phyloP scores from a whole-genome alignment of 2,113 vertebrate species.

The Fregetta grallaria region DNA sequence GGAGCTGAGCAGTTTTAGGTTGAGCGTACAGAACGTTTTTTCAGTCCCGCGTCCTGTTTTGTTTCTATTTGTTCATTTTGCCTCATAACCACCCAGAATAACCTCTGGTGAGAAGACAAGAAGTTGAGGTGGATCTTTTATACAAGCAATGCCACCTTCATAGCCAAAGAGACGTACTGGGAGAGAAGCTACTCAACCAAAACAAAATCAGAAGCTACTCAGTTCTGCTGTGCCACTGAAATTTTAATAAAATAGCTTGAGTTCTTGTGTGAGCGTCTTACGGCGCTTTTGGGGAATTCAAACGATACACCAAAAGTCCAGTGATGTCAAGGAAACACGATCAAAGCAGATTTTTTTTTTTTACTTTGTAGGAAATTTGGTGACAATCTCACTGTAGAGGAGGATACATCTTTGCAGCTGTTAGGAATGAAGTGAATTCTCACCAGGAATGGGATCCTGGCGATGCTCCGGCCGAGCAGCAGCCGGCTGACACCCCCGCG shows the following conservation, averaged over 20 bases:
- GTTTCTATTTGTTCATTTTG: rapidly evolving
- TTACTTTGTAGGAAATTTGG: neutral
- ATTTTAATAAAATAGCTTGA: neutral
- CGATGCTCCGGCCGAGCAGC: neutral
- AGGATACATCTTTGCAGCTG: rapidly evolving
- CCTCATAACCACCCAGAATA: neutral
- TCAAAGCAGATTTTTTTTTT: neutral
- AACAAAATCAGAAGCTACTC: rapidly evolving
- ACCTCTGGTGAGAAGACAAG: neutral
- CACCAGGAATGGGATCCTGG: rapidly evolving
- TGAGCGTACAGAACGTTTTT: neutral
- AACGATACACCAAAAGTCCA: rapidly evolving
- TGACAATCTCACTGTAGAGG: neutral
- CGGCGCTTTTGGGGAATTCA: rapidly evolving
- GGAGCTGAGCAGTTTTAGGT: neutral
- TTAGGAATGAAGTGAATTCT: rapidly evolving
- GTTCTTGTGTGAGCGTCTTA: rapidly evolving
- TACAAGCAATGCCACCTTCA: neutral
- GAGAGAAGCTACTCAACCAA: neutral
- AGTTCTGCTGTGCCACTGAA: neutral
- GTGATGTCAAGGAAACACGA: neutral
- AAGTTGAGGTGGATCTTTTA: neutral
- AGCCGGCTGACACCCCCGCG: too few relatives aligned
- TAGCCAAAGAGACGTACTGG: neutral
- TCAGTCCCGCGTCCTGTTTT: neutral